Evolutionary conservation across 2,888 invertebrate species (phyloP), one percentile per base, ranked within the genome.

Genomic region (Zele albiditarsus): DNA sequence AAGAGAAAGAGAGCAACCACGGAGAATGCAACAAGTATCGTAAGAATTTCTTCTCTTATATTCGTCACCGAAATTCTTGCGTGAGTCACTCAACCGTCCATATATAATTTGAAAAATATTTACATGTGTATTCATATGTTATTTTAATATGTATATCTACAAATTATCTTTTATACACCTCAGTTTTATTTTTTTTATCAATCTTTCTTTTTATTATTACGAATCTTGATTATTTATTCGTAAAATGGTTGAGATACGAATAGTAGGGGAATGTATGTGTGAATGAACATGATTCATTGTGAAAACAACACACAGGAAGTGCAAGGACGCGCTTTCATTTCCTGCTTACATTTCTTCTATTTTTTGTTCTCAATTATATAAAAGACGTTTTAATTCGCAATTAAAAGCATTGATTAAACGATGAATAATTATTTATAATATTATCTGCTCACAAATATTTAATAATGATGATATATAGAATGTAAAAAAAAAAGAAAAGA

Each of bases 211-310:
- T 53, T 53, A 53, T 53, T 53, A 53, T 53, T 20, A 20, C n/a
- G 20, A 53, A 53, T 53, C 53, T 3, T 53, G 23, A 53, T 53
- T 53, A 53, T 53, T 53, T n/a, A 53, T 53, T 53, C 20, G 53
- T 5, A 3, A 20, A 53, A 20, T 6, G 3, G 46, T n/a, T 46
- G 16, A 16, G n/a, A 46, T 46, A n/a, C 2, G 1, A n/a, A n/a
- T 16, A 46, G 46, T 46, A 14, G 20, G 5, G 8, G n/a, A 53
- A 6, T 20, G 23, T 53, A 16, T 28, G 16, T 27, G 28, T 71
- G 71, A 71, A 71, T 71, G 71, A 71, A 71, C 3, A 31, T 71
- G 71, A 71, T 63, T 71, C 63, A 71, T 70, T 60, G 42, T 60
- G 23, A 20, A 23, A 31, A 49, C 12, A 27, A 53, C 31, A 57